A percentile compares a stretch with the other conserved stretches of the same genome.
Evolutionary conservation across 2,797 vertebrate genomes (phyloP).

Genomic region (Antrozous pallidus): DNA sequence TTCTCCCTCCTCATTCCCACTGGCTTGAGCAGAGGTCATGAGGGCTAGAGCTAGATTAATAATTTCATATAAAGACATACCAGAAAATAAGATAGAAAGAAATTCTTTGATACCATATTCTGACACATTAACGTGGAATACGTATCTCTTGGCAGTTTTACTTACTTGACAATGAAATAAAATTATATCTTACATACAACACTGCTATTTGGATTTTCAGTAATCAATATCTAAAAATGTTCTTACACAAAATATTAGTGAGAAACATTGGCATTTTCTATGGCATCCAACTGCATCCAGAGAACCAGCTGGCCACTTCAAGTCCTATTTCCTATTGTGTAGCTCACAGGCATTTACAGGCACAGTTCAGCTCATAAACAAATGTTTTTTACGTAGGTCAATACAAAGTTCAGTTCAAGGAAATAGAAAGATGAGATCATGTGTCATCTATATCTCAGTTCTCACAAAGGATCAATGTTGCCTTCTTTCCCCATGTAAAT

Average conservation of each 20-base stretch:
- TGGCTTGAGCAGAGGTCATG: not conserved
- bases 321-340: not conserved
- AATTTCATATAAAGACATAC: not conserved
- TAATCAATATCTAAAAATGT: not conserved
- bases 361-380: not conserved
- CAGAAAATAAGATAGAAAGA: not conserved
- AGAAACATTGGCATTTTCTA: not conserved
- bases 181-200: not conserved
- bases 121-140: not conserved
- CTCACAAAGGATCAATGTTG: not conserved
- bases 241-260: not conserved
- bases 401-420: not conserved
- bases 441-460: not conserved
- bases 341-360: not conserved
- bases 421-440: not conserved
- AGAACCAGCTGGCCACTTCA: not conserved
- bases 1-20: not conserved
- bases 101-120: not conserved
- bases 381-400: not conserved
- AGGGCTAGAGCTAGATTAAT: not conserved
- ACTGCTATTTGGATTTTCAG: not conserved
- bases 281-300: not conserved
- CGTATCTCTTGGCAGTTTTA: not conserved
- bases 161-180: not conserved
- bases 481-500: not conserved